Evolutionary conservation across 2,113 vertebrate genomes (phyloP).

Genomic region (Epinephelus moara): DNA sequence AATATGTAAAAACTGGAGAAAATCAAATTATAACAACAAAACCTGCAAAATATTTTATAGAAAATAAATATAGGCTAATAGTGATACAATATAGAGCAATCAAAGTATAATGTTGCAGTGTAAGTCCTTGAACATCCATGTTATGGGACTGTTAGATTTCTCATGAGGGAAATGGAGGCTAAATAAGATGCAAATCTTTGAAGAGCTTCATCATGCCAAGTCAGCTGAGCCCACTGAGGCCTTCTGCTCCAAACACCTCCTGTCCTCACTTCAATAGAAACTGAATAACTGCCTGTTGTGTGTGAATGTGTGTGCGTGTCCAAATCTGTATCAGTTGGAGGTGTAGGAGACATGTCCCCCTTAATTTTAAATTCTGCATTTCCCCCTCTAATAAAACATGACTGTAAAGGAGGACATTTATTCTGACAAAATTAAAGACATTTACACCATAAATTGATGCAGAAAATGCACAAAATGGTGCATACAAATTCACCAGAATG

Average conservation of each 20-base stretch:
- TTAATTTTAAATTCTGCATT: too few relatives aligned
- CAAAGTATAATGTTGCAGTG: background rate
- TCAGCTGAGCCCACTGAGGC: constrained; percentile 71
- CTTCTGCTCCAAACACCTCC: constrained; percentile 72
- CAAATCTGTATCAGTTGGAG: constrained; percentile 2
- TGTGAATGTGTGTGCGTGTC: background rate
- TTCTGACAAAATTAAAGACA: too few relatives aligned
- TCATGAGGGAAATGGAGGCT: constrained; percentile 18
- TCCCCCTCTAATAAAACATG: too few relatives aligned
- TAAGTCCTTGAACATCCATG: background rate
- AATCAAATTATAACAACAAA: background rate
- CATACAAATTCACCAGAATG: too few relatives aligned
- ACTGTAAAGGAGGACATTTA: too few relatives aligned
- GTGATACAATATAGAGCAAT: background rate
- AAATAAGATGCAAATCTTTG: constrained; percentile 58
- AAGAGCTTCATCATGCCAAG: constrained; percentile 62
- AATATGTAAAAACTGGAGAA: background rate
- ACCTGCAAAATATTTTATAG: background rate
- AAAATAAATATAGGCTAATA: background rate
- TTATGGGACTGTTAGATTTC: background rate
- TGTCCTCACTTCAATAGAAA: constrained; percentile 51
- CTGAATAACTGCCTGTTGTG: constrained; percentile 30
- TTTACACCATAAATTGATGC: too few relatives aligned
- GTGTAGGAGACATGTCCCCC: too few relatives aligned
- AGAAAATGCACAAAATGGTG: too few relatives aligned